phyloP scores from a whole-genome alignment of 2,888 invertebrate species.

The Parapristionchus giblindavisi region DNA sequence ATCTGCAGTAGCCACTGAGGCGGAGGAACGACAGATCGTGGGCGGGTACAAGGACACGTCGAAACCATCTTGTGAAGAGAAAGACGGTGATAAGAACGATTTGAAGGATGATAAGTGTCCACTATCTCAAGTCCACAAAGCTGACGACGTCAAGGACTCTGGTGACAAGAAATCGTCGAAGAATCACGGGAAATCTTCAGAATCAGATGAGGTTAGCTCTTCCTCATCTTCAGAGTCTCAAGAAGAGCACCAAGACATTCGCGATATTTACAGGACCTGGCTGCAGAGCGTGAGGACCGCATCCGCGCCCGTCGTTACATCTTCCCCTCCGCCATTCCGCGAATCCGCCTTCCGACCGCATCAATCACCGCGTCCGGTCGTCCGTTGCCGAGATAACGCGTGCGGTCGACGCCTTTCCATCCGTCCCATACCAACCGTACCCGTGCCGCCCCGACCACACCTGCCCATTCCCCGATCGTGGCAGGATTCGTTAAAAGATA shows the following conservation, averaged over 20 bases:
- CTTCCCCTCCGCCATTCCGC: slow-evolving; percentile 32
- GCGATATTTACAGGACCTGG: slow-evolving; percentile 20
- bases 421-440: slow-evolving; percentile 3
- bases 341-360: neutral
- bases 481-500: slow-evolving; percentile 20
- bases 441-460: neutral
- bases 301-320: slow-evolving; percentile 28
- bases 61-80: neutral
- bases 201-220: too few species aligned
- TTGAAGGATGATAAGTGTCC: neutral
- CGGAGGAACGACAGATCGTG: slow-evolving; percentile 17
- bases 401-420: slow-evolving; percentile 2
- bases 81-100: neutral
- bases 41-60: neutral
- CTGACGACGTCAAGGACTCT: too few species aligned
- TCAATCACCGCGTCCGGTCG: neutral
- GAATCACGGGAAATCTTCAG: too few species aligned
- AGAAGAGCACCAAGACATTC: too few species aligned
- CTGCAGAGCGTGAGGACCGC: neutral
- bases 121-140: neutral
- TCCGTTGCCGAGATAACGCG: slow-evolving; percentile 9
- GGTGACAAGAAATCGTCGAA: too few species aligned
- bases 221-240: too few species aligned
- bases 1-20: neutral
- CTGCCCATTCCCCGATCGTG: neutral